Evolutionary conservation across 2,113 vertebrate species (phyloP).

Genomic region (Gallinago media): DNA sequence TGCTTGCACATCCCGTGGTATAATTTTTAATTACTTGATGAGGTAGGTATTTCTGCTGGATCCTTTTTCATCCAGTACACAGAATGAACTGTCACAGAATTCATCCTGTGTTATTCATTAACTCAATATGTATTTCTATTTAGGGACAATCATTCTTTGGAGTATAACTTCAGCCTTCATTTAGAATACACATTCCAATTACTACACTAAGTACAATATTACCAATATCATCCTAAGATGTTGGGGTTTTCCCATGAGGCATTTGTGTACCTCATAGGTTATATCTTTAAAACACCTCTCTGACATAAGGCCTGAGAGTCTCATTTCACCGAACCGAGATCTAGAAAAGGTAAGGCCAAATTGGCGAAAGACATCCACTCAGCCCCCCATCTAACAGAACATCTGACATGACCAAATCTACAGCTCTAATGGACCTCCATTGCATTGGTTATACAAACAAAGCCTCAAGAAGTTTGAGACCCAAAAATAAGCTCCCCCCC

Average conservation of each 20-base stretch:
- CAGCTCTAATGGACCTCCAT: neutral
- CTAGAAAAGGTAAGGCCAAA: neutral
- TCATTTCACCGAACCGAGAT: neutral
- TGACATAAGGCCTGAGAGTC: neutral
- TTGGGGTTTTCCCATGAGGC: fast-evolving
- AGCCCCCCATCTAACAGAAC: neutral
- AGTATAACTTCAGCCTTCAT: neutral
- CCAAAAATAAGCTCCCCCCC: neutral
- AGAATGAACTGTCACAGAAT: neutral
- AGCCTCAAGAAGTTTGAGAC: neutral
- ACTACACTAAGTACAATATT: neutral
- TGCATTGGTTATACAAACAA: neutral
- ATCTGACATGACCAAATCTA: neutral
- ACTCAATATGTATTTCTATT: neutral
- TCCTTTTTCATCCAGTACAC: neutral
- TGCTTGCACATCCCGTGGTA: neutral
- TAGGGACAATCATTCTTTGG: neutral
- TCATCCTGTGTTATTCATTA: neutral
- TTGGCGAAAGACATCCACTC: neutral
- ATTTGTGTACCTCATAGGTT: neutral
- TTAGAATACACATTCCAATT: neutral
- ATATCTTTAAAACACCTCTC: neutral
- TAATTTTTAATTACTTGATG: neutral
- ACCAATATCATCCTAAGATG: neutral
- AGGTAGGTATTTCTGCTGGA: neutral